Evolutionary conservation across 2,888 invertebrate species (phyloP).

Genomic region (Plagodis dolabraria): DNA sequence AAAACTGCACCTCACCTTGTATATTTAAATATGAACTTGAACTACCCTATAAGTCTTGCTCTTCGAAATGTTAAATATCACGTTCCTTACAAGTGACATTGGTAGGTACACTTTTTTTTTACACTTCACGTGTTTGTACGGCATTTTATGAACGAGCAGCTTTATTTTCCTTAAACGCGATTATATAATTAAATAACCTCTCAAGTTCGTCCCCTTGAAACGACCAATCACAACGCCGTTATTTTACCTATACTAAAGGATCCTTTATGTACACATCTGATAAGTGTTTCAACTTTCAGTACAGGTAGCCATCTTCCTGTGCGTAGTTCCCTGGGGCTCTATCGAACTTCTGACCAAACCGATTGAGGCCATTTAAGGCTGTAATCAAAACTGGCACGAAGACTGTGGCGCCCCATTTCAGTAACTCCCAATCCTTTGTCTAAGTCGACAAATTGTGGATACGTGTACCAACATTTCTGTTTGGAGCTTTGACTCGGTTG

Average conservation of each 20-base stretch:
- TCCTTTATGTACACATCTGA: conserved; percentile 26
- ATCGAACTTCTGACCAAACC: conserved; percentile 28
- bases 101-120: conserved; percentile 9
- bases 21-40: conserved; percentile 15
- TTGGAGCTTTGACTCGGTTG: conserved; percentile 18
- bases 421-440: conserved; percentile 18
- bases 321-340: conserved; percentile 34
- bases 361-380: conserved; percentile 23
- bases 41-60: conserved; percentile 3
- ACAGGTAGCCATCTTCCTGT: conserved; percentile 33
- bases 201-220: conserved; percentile 25
- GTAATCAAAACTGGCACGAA: conserved; percentile 34
- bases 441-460: conserved; percentile 15
- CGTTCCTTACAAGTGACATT: conserved; percentile 7
- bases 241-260: conserved; percentile 27
- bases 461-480: conserved; percentile 8
- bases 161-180: conserved; percentile 22
- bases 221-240: conserved; percentile 17
- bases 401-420: conserved; percentile 30
- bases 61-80: conserved; percentile 10
- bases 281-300: conserved; percentile 25
- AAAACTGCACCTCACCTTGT: not conserved
- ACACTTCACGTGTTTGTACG: conserved; percentile 7
- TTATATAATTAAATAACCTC: conserved; percentile 24
- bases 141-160: conserved; percentile 15